These are phyloP conservation scores for Mormoops blainvillei DNA, from an alignment of 2,113 vertebrate species.

Conservation along the genomic window DNA sequence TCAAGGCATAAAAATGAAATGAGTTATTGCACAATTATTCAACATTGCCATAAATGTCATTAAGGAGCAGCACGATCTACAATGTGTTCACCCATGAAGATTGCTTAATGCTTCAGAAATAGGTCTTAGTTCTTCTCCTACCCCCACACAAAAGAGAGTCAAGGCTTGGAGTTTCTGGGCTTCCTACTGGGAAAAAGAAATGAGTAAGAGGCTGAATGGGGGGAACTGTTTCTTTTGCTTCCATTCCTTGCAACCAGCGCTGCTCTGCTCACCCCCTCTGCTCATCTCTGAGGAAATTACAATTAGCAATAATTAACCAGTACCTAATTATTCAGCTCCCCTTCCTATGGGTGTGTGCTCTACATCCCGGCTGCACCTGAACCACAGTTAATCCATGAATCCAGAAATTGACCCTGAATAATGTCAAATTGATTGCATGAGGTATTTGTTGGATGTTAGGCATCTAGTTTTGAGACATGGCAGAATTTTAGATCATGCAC, in stretches of 20 bases:
- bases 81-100: neutral
- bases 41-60: neutral
- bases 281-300: neutral
- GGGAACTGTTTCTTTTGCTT: neutral
- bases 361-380: neutral
- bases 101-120: neutral
- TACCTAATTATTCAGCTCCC: neutral
- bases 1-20: neutral
- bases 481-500: neutral
- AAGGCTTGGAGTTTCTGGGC: neutral
- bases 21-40: neutral
- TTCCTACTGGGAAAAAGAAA: neutral
- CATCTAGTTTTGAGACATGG: slow-evolving; percentile 17
- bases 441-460: neutral
- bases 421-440: neutral
- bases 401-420: neutral
- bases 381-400: neutral
- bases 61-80: neutral
- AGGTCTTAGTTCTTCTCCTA: neutral
- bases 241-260: neutral
- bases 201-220: neutral
- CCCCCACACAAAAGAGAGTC: neutral
- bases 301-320: neutral
- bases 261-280: neutral
- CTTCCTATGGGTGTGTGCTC: neutral